Evolutionary conservation across 1,140 invertebrate genomes (phyloP).

Genomic region (Apis florea): DNA sequence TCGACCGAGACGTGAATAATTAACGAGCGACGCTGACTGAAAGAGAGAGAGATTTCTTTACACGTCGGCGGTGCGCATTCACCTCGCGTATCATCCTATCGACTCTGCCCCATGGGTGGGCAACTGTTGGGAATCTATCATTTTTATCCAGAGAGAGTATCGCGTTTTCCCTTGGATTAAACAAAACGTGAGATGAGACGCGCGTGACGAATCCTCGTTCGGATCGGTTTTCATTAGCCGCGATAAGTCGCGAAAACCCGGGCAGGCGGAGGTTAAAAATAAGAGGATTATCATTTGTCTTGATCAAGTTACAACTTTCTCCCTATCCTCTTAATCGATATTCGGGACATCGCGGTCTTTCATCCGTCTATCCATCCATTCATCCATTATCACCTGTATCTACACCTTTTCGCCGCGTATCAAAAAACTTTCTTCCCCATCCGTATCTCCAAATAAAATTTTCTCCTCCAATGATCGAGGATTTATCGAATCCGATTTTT

Average conservation of each 20-base stretch:
- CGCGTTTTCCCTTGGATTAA: not conserved
- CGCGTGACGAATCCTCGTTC: not conserved
- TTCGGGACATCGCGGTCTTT: conserved; percentile 43
- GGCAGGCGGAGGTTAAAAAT: conserved; percentile 39
- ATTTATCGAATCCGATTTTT: conserved; percentile 27
- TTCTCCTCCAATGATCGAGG: not conserved
- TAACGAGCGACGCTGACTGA: not conserved
- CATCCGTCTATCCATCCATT: conserved; percentile 34
- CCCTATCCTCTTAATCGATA: conserved; percentile 56
- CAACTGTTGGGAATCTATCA: conserved; percentile 58
- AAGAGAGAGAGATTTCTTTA: conserved; percentile 26
- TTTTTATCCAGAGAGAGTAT: conserved; percentile 54
- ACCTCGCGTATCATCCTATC: conserved; percentile 32
- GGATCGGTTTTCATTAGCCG: not conserved
- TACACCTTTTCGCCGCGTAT: conserved; percentile 38
- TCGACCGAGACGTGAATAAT: conserved; percentile 7
- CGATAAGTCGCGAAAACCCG: not conserved
- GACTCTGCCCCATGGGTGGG: conserved; percentile 35
- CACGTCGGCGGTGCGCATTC: conserved; percentile 45
- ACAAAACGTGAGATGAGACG: not conserved
- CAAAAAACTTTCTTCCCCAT: not conserved
- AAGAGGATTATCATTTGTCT: conserved; percentile 60
- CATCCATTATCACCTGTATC: conserved; percentile 48
- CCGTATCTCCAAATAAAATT: conserved; percentile 48
- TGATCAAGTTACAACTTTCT: conserved; percentile 55